These are phyloP conservation scores for Leuctra nigra DNA, from an alignment of 2,888 invertebrate species.

Conservation along the genomic window DNA sequence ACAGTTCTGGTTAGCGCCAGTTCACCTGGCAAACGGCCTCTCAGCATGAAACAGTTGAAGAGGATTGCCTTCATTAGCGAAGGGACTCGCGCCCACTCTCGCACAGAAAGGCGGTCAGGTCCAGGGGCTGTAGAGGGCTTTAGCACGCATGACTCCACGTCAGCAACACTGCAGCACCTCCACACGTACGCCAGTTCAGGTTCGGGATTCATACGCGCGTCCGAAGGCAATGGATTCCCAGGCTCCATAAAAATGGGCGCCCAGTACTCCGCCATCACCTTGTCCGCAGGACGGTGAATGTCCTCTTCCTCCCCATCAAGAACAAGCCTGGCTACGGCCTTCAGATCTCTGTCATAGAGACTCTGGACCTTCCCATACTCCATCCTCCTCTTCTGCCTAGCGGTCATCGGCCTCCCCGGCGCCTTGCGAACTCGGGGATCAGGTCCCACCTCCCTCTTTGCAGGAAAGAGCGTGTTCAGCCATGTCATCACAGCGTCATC, in stretches of 20 bases:
- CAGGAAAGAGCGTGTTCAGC: not conserved
- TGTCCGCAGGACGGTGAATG: not conserved
- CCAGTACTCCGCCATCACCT: constrained; percentile 14
- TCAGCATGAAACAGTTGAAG: constrained; percentile 4
- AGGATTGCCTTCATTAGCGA: not conserved
- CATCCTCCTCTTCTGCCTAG: not conserved
- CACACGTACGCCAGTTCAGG: not conserved
- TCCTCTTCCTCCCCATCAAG: not conserved
- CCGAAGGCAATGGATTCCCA: not conserved
- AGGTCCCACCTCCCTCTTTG: not conserved
- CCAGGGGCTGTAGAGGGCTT: not conserved
- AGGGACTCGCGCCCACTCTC: constrained; percentile 3
- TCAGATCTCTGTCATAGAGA: not conserved
- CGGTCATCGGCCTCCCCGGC: not conserved
- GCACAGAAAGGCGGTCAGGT: constrained; percentile 6
- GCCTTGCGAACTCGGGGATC: not conserved
- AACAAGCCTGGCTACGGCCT: not conserved
- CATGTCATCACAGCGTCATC: not conserved
- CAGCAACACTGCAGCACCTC: not conserved
- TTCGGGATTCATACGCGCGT: not conserved
- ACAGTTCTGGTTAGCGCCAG: not conserved
- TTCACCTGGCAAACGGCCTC: not conserved
- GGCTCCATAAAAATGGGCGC: not conserved
- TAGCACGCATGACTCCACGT: not conserved
- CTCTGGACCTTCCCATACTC: constrained; percentile 8